Evolutionary conservation across 2,888 invertebrate species (phyloP), one percentile per base, ranked within the genome.

Genomic region (Galeopsomyia nigrocyanea): DNA sequence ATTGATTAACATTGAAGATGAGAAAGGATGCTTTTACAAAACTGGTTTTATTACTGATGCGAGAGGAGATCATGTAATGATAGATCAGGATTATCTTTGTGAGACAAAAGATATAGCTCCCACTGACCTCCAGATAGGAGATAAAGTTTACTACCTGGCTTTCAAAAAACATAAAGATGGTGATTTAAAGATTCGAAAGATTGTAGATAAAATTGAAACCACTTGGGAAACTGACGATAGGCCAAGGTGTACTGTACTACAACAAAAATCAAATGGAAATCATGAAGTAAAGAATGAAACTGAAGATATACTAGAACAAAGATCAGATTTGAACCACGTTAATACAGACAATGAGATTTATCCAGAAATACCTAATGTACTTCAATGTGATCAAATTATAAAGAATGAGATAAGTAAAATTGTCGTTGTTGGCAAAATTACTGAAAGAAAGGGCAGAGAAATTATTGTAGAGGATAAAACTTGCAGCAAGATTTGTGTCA

Each of bases 21-120:
- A 75, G 0, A 71, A 81, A 67, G 78, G 79, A 57, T 82, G 79
- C 77, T 82, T 80, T 65, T 79, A 82, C 31, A 80, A 77, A 68
- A 79, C 82, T 83, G 94, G 94, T 9, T 82, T 87, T 49, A 87
- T 94, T 50, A 92, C 92, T n/a, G 84, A 84, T 17, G 78, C 90
- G n/a, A 82, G 82, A 6, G 81, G 85, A 0, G 82, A 88, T 64
- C 86, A 87, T 80, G 88, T 91, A 31, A 82, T 90, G 0, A 91
- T 94, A 71, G 92, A 94, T 84, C 87, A 90, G 64, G 83, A 83
- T 49, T 86, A 90, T 70, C 87, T 87, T 75, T 93, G 90, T 80
- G 88, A 90, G 51, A 82, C 84, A 1, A 82, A 82, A 17, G 83
- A 80, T 76, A 80, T 79, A 72, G 87, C 77, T 76, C 79, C 87